Percentiles rank a stretch among this genome's conserved stretches.
Evolutionary conservation across 2,797 vertebrate species (phyloP).

Genomic region (Acropternis orthonyx): DNA sequence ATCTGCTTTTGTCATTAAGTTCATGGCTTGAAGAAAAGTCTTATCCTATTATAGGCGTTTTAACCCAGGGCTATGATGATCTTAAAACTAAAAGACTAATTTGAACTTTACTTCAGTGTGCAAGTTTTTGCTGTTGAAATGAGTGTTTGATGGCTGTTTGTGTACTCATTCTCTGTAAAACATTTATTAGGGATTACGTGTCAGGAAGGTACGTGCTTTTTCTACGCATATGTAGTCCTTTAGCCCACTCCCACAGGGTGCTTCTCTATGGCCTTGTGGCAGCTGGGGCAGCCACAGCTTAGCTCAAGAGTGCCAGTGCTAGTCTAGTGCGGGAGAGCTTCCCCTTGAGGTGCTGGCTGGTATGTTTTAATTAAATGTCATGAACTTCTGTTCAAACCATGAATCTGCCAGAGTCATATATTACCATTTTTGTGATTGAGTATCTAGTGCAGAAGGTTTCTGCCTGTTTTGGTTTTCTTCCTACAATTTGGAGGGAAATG

Average conservation of each 20-base stretch:
- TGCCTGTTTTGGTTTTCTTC: background rate
- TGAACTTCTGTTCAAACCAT: background rate
- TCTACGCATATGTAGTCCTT: accelerated
- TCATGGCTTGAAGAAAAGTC: background rate
- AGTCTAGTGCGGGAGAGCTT: background rate
- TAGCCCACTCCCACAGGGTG: accelerated
- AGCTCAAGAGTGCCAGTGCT: background rate
- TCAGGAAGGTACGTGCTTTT: background rate
- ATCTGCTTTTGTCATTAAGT: background rate
- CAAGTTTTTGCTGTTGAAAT: background rate
- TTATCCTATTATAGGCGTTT: background rate
- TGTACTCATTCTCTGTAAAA: background rate
- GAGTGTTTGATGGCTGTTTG: background rate
- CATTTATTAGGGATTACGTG: accelerated
- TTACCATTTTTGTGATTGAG: background rate
- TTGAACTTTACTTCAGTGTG: background rate
- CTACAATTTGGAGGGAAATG: background rate
- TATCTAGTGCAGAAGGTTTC: background rate
- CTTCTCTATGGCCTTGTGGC: background rate
- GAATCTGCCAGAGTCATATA: background rate
- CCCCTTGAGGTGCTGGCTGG: background rate
- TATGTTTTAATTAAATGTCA: background rate
- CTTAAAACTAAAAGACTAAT: background rate
- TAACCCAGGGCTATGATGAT: background rate
- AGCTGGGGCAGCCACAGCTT: background rate